Percentiles rank a stretch among this genome's conserved stretches.
These are phyloP conservation scores for Nothura maculosa DNA, from an alignment of 2,797 vertebrate species.

Conservation along the genomic window DNA sequence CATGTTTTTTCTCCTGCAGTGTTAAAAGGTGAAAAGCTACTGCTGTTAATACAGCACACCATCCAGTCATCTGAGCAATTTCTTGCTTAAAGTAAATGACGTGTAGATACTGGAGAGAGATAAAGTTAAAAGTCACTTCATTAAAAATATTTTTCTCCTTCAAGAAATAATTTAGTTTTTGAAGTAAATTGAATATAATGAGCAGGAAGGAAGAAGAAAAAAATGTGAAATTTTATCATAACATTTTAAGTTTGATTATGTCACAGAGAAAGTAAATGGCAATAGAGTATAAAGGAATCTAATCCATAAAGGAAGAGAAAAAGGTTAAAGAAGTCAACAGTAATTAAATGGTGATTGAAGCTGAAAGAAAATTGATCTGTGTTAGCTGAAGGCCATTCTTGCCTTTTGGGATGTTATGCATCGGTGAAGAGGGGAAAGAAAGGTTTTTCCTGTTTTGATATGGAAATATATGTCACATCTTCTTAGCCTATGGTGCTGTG, in stretches of 20 bases:
- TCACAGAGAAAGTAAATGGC: conserved; percentile 73
- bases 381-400: conserved; percentile 80
- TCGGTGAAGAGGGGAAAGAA: conserved; percentile 72
- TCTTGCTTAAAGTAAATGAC: conserved; percentile 49
- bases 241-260: conserved; percentile 79
- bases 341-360: conserved; percentile 82
- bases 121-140: conserved; percentile 64
- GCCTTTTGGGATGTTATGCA: conserved; percentile 79
- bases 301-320: conserved; percentile 78
- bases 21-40: conserved; percentile 10
- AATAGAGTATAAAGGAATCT: conserved; percentile 72
- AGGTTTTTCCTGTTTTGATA: conserved; percentile 79
- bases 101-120: conserved; percentile 27
- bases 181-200: conserved; percentile 68
- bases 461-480: conserved; percentile 77
- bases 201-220: conserved; percentile 58
- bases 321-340: conserved; percentile 81
- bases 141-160: conserved; percentile 63
- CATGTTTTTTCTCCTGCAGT: conserved; percentile 20
- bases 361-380: conserved; percentile 80
- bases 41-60: conserved; percentile 34
- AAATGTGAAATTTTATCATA: conserved; percentile 66
- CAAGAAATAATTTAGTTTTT: conserved; percentile 61
- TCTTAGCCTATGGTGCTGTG: conserved; percentile 67
- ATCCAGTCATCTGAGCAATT: conserved; percentile 55